phyloP scores from a whole-genome alignment of 1,140 invertebrate species.

The Metaphire vulgaris region DNA sequence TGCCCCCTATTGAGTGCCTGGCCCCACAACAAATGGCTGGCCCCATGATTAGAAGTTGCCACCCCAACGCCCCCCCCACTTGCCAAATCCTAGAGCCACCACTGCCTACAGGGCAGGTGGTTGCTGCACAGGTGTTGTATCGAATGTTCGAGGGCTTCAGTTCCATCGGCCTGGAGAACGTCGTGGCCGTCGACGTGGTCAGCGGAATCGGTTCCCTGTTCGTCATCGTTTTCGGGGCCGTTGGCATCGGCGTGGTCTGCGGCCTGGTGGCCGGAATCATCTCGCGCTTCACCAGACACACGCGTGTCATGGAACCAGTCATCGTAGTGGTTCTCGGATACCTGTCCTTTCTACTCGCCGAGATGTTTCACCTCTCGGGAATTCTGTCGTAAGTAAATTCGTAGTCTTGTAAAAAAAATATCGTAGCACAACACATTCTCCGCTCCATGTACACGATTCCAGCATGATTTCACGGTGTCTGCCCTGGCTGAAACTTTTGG shows the following conservation, averaged over 20 bases:
- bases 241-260: constrained; percentile 87
- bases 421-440: background rate
- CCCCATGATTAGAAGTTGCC: no score
- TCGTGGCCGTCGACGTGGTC: constrained; percentile 59
- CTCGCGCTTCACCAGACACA: constrained; percentile 88
- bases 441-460: no score
- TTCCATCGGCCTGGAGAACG: constrained; percentile 43
- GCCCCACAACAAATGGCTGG: no score
- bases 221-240: constrained; percentile 85
- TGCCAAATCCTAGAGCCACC: no score
- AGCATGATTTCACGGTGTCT: no score
- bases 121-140: constrained; percentile 52
- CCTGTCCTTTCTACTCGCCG: constrained; percentile 88
- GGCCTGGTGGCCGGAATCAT: constrained; percentile 90
- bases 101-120: no score
- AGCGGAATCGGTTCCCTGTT: constrained; percentile 78
- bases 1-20: no score
- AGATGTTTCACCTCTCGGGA: constrained; percentile 96
- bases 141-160: constrained; percentile 50
- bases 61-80: no score
- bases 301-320: constrained; percentile 94
- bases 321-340: constrained; percentile 99
- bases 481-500: no score
- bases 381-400: constrained; percentile 58
- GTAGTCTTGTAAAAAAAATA: constrained; percentile 17